These are phyloP conservation scores for Leucopsar rothschildi DNA, from an alignment of 2,113 vertebrate genomes.

Conservation along the genomic window DNA sequence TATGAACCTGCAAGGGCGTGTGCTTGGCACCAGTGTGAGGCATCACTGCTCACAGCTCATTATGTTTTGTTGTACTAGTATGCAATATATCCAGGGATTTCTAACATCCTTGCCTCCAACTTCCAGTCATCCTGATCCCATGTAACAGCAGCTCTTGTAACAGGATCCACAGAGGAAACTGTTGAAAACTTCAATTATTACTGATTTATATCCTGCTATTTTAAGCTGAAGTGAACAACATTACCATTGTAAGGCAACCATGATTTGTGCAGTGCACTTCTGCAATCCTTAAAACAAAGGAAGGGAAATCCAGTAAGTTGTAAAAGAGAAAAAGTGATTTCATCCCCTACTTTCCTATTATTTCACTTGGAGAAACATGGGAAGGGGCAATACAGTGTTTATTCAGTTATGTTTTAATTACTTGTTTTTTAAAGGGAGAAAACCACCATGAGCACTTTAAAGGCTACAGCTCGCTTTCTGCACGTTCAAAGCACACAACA, in stretches of 20 bases:
- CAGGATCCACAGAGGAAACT: not conserved
- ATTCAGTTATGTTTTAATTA: not conserved
- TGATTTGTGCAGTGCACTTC: not conserved
- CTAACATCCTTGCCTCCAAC: not conserved
- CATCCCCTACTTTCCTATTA: not conserved
- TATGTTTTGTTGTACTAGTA: not conserved
- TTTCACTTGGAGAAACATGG: not conserved
- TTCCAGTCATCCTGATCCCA: not conserved
- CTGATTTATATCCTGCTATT: not conserved
- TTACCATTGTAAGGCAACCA: not conserved
- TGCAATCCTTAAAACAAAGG: not conserved
- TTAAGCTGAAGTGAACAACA: not conserved
- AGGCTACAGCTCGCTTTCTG: not conserved
- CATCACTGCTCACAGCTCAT: not conserved
- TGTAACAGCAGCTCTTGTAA: not conserved
- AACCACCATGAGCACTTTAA: not conserved
- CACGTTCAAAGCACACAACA: not conserved
- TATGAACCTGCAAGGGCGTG: not conserved
- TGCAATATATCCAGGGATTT: not conserved
- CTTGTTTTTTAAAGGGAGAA: not conserved
- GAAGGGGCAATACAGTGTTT: not conserved
- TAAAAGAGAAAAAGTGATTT: not conserved
- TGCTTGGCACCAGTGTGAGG: not conserved
- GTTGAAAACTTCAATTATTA: not conserved
- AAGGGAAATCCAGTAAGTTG: not conserved